Conservation (phyloP, 2,113 vertebrate genomes). For the Gallinago media region DNA sequence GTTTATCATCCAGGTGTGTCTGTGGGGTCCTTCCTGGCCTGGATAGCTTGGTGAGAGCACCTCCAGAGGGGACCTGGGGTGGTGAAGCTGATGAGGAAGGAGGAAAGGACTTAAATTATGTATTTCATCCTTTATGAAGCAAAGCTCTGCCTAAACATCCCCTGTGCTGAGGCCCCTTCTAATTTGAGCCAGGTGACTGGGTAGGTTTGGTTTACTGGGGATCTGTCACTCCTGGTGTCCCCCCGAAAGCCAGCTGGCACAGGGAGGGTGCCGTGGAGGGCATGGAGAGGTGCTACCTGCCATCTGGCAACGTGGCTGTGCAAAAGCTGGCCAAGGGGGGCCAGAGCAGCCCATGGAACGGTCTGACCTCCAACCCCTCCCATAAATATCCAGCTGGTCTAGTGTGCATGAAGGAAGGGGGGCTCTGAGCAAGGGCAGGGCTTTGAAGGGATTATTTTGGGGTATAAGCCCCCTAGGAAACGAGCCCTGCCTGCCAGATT, state of each 20-base stretch:
- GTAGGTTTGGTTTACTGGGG: rapidly evolving
- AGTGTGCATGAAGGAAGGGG: not conserved
- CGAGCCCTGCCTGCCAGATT: not conserved
- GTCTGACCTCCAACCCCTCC: not conserved
- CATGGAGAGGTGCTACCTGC: not conserved
- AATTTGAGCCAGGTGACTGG: not conserved
- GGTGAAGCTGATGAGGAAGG: not conserved
- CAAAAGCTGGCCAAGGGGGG: not conserved
- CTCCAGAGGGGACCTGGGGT: not conserved
- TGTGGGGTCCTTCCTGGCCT: not conserved
- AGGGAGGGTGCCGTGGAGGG: rapidly evolving
- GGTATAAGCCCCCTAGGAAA: not conserved
- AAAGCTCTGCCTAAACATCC: not conserved
- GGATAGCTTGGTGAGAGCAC: not conserved
- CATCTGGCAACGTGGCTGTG: not conserved
- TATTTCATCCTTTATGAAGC: not conserved
- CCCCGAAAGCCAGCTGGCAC: not conserved
- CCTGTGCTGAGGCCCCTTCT: rapidly evolving
- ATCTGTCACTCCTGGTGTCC: rapidly evolving
- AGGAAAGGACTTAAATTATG: not conserved
- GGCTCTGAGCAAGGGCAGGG: not conserved
- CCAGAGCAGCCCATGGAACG: rapidly evolving
- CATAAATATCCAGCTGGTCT: slow-evolving; percentile 16
- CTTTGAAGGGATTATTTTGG: not conserved
- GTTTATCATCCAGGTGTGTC: not conserved